Conservation (phyloP, 2,888 invertebrate species). For the Cryptocephalus moraei region DNA sequence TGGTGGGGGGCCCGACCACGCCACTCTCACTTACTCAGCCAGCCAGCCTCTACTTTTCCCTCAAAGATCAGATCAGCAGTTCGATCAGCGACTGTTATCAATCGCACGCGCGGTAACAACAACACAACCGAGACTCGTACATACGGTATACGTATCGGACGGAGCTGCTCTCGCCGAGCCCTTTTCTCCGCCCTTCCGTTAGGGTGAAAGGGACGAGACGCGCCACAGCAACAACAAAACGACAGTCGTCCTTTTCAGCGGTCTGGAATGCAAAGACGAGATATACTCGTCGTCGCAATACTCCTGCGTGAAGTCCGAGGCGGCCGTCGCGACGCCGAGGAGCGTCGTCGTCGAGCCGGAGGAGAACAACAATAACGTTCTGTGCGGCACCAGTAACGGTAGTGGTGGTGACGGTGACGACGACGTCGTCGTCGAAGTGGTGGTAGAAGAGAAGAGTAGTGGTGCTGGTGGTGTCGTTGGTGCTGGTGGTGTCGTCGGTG, state of each 20-base stretch:
- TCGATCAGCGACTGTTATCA: no score
- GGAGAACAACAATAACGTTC: slow-evolving; percentile 11
- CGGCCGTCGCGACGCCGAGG: no score
- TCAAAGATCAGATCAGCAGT: no score
- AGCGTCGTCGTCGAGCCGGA: slow-evolving; percentile 23
- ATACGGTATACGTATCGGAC: no score
- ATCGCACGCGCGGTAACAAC: no score
- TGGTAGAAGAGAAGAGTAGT: slow-evolving; percentile 3
- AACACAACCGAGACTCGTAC: no score
- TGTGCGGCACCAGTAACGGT: slow-evolving; percentile 1
- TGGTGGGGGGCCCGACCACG: no score
- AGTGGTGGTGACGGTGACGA: background rate
- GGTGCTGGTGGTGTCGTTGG: slow-evolving; percentile 4
- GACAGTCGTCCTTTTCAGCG: slow-evolving; percentile 45
- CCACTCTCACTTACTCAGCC: no score
- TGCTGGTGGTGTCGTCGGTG: slow-evolving; percentile 3
- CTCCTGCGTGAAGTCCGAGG: slow-evolving; percentile 12
- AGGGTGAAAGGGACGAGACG: no score
- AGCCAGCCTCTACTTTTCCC: no score
- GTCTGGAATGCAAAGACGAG: slow-evolving; percentile 69
- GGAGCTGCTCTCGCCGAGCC: no score
- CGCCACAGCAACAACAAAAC: background rate
- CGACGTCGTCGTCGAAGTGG: background rate
- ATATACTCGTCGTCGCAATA: slow-evolving; percentile 60
- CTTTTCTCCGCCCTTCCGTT: no score